These are phyloP conservation scores for Sus cebifrons DNA, from an alignment of 2,797 vertebrate species.

Conservation along the genomic window DNA sequence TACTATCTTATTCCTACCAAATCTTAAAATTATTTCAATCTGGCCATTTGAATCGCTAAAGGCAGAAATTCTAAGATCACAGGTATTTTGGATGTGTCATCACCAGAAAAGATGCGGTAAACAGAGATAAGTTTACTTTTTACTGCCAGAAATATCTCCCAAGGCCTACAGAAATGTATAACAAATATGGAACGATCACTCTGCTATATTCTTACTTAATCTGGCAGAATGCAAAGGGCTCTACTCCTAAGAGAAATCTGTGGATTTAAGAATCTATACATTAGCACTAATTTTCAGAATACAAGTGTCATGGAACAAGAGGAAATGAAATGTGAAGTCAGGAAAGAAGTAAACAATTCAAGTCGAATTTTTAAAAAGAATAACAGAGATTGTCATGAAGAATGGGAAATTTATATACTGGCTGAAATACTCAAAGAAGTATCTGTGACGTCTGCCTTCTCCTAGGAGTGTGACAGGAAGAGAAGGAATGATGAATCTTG, in stretches of 20 bases:
- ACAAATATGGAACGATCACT: not conserved
- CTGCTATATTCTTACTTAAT: not conserved
- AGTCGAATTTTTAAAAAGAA: not conserved
- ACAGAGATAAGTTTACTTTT: not conserved
- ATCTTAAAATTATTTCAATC: not conserved
- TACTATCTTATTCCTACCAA: not conserved
- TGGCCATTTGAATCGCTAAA: not conserved
- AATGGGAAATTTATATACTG: not conserved
- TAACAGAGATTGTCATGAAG: slow-evolving; percentile 31
- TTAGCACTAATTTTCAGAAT: slow-evolving; percentile 42
- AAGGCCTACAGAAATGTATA: not conserved
- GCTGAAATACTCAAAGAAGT: not conserved
- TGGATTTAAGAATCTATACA: not conserved
- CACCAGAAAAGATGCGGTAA: not conserved
- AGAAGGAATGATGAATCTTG: not conserved
- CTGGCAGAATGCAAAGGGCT: not conserved
- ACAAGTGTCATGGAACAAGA: not conserved
- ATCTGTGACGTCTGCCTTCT: not conserved
- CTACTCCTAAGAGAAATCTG: not conserved
- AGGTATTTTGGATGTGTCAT: not conserved
- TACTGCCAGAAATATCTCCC: not conserved
- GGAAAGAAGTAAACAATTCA: not conserved
- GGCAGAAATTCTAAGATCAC: not conserved
- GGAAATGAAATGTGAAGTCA: not conserved
- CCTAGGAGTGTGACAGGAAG: not conserved